phyloP scores from a whole-genome alignment of 2,888 invertebrate genomes.

The Tillus elongatus region DNA sequence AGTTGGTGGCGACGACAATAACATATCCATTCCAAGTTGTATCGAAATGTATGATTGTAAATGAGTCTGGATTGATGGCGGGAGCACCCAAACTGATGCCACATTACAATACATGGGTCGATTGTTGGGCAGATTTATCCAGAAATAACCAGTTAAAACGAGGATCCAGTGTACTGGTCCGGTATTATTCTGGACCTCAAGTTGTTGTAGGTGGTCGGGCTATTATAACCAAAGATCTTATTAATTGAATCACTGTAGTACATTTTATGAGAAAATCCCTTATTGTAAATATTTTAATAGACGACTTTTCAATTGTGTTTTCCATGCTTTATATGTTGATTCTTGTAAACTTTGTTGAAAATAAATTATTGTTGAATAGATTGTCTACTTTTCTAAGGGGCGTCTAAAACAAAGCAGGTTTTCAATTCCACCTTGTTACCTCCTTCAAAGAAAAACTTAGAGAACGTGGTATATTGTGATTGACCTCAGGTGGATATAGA shows the following conservation, averaged over 20 bases:
- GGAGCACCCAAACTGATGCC: slow-evolving; percentile 82
- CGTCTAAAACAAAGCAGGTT: no score
- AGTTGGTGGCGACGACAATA: slow-evolving; percentile 71
- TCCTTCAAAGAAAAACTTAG: no score
- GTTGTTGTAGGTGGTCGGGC: slow-evolving; percentile 34
- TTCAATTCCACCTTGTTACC: no score
- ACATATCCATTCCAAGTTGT: slow-evolving; percentile 92
- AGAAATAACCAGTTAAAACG: slow-evolving; percentile 71
- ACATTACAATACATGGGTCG: slow-evolving; percentile 67
- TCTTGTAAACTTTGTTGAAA: no score
- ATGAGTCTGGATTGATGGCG: slow-evolving; percentile 68
- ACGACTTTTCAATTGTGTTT: no score
- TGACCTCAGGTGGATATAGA: no score
- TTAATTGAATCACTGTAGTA: no score
- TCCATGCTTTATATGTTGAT: no score
- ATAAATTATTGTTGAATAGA: no score
- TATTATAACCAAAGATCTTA: no score
- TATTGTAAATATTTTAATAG: slow-evolving; percentile 22
- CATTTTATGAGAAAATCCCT: slow-evolving; percentile 16
- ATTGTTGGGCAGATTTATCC: slow-evolving; percentile 75
- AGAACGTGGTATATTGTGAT: no score
- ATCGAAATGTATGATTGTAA: slow-evolving; percentile 83
- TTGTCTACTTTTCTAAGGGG: no score
- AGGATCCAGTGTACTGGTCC: slow-evolving; percentile 74
- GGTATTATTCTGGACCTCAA: slow-evolving; percentile 55